A percentile compares a stretch with the other conserved stretches of the same genome.
Conservation (phyloP, 2,797 vertebrate species). For the Rhincodon typus region DNA sequence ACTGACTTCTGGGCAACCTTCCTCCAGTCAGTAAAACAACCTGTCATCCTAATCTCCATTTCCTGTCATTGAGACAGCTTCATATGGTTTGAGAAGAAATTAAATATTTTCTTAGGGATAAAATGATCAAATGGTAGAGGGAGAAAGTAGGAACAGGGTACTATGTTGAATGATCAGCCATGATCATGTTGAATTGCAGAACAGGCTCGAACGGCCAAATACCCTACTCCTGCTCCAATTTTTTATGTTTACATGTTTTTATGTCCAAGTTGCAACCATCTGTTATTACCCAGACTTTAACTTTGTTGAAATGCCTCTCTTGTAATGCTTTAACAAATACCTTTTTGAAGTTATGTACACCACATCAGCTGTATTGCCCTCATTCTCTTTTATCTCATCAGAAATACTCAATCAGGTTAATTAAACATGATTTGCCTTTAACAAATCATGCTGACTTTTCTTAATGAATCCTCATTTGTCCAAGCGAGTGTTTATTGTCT, state of each 20-base stretch:
- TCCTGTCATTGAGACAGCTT: neutral
- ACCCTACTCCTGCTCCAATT: too few relatives aligned
- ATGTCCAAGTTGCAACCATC: neutral
- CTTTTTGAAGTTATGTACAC: neutral
- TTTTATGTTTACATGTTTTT: neutral
- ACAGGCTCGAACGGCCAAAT: too few relatives aligned
- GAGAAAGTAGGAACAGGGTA: too few relatives aligned
- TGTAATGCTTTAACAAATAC: neutral
- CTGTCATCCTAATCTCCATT: neutral
- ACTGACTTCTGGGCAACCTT: neutral
- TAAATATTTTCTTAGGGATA: too few relatives aligned
- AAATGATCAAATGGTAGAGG: too few relatives aligned
- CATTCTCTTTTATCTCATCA: neutral
- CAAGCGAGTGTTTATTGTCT: neutral
- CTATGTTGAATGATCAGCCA: too few relatives aligned
- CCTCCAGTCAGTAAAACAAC: neutral
- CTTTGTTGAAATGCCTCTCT: neutral
- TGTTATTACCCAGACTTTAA: neutral
- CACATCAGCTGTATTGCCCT: neutral
- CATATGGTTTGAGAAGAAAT: too few relatives aligned
- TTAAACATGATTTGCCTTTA: neutral
- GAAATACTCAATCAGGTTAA: neutral
- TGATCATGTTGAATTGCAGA: too few relatives aligned
- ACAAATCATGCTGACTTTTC: neutral
- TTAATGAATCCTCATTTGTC: neutral